Evolutionary conservation across 1,140 invertebrate species (phyloP).

Genomic region (Hormaphis cornu): DNA sequence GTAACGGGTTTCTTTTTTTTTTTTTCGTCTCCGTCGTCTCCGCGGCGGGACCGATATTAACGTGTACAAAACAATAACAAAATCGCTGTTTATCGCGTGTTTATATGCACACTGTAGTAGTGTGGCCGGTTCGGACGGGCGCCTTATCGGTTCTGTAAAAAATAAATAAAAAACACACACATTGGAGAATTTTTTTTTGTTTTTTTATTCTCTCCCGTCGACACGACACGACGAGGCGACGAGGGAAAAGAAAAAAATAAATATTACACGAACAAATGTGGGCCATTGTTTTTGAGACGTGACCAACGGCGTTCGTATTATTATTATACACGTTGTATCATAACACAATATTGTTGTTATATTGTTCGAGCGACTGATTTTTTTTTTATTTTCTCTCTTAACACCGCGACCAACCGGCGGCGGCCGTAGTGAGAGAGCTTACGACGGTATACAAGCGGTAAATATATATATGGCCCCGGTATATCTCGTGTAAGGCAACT

Average conservation of each 20-base stretch:
- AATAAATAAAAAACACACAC: slow-evolving; percentile 5
- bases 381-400: background rate
- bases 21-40: too few species aligned
- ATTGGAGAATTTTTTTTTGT: slow-evolving; percentile 4
- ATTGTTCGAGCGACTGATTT: slow-evolving; percentile 3
- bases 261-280: slow-evolving; percentile 12
- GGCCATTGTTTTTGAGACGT: slow-evolving; percentile 29
- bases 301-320: too few species aligned
- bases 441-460: too few species aligned
- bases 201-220: slow-evolving; percentile 18
- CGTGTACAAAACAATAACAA: background rate
- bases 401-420: background rate
- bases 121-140: slow-evolving; percentile 13
- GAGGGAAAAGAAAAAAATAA: slow-evolving; percentile 1
- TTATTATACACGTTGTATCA: too few species aligned
- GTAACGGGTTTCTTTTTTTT: too few species aligned
- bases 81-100: background rate
- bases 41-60: background rate
- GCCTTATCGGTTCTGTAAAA: slow-evolving; percentile 31
- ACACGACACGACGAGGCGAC: background rate
- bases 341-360: too few species aligned
- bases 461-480: background rate
- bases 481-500: background rate
- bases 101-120: too few species aligned
- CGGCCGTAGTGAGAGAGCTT: too few species aligned